Evolutionary conservation across 2,888 invertebrate genomes (phyloP), one percentile per base, ranked within the genome.

Genomic region (Cantharis rustica): DNA sequence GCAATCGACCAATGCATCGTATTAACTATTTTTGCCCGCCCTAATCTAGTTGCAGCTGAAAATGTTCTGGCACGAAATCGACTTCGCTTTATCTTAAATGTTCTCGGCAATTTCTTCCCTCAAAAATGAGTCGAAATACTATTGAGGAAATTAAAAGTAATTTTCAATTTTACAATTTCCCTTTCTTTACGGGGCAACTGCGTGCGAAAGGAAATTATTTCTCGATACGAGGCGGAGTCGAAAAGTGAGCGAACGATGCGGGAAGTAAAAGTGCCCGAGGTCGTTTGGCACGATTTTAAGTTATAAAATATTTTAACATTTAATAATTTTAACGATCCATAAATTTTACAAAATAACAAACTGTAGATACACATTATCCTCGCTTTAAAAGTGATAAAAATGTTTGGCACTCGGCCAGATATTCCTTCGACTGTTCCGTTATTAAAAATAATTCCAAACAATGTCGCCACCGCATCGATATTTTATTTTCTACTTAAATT

Each of bases 21-120:
- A 66, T 66, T n/a, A 66, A 66, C 64, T 66, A 66, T 66, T 66
- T 66, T 66, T 23, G 64, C 17, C 64, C 20, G 64, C 20, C 64
- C 16, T 66, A 66, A 66, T 66, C 64, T 17, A n/a, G 64, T 66
- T 66, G 64, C 64, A 66, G 17, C 64, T 66, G 64, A 23, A n/a
- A 66, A 66, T 17, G 23, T 66, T 66, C 23, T 66, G 64, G 64
- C 64, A 66, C 64, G 10, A 23, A 66, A 66, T 66, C 20, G 20
- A 66, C 64, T 66, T 20, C n/a, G 64, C 23, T 66, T 66, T 66
- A 66, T 66, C 64, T 66, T 66, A 66, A n/a, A 66, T 66, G 64
- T 23, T 66, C 64, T 66, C 17, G 13, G 23, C 64, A 23, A 66
- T 66, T 66, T 47, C 47, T 47, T 47, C 31, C 13, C 13, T 13